These are phyloP conservation scores for Eubasilissa regina DNA, from an alignment of 1,140 invertebrate genomes.

Conservation along the genomic window DNA sequence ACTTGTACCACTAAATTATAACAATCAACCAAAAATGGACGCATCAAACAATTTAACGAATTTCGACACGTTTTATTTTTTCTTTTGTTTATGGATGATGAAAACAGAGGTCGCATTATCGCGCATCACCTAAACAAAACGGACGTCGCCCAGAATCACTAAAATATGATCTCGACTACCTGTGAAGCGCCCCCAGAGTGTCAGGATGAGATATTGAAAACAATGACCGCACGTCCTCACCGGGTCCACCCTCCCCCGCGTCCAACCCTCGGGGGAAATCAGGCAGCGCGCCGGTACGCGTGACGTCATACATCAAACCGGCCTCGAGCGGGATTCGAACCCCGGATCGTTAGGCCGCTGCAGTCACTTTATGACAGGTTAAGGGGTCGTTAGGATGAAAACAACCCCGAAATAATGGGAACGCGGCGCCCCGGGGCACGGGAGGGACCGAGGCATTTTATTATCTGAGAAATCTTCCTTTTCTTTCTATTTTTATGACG, in stretches of 20 bases:
- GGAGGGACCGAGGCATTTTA: neutral
- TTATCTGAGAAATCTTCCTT: neutral
- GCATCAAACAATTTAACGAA: too few relatives aligned
- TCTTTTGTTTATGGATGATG: too few relatives aligned
- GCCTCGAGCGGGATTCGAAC: neutral
- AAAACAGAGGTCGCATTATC: too few relatives aligned
- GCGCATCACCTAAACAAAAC: too few relatives aligned
- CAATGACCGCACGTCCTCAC: neutral
- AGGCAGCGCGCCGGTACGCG: neutral
- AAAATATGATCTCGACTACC: too few relatives aligned
- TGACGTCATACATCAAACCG: conserved; percentile 19
- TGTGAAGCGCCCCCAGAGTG: neutral
- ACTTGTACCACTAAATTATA: too few relatives aligned
- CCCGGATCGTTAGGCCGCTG: conserved; percentile 19
- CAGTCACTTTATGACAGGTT: conserved; percentile 28
- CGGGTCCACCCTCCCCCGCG: neutral
- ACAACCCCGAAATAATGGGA: conserved; percentile 17
- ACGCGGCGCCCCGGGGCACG: neutral
- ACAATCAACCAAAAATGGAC: too few relatives aligned
- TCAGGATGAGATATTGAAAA: conserved; percentile 21
- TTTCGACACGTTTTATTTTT: too few relatives aligned
- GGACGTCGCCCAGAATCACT: too few relatives aligned
- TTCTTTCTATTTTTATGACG: neutral
- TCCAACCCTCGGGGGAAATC: neutral
- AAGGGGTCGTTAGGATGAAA: conserved; percentile 1